Evolutionary conservation across 2,888 invertebrate species (phyloP), one percentile per base, ranked within the genome.

Genomic region (Oscheius sp.): DNA sequence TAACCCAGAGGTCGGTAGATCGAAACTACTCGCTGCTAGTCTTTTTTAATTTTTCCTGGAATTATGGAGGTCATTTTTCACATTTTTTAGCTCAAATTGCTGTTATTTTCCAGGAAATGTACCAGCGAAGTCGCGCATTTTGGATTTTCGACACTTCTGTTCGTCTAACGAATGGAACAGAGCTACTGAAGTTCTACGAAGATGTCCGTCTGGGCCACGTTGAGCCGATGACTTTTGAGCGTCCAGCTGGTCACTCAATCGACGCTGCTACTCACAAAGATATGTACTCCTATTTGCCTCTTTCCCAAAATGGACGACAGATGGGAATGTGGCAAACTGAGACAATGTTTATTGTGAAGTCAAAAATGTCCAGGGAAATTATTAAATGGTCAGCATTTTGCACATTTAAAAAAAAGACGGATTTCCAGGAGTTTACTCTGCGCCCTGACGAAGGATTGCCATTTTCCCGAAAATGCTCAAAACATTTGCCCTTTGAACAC

Each of bases 1-100:
- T 93, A 93, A 93, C 93, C 93, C 93, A 93, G 93, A 93, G 93
- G 93, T 93, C 93, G 93, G 93, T 93, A 85, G 88, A 88, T 88
- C 88, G 88, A 88, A 88, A 88, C 88, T 85, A 88, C 87, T 83
- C 81, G 79, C 75, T 81, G 81, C 79, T 80, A 78, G 45, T 63
- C 0, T 0, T n/a, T n/a, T n/a, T n/a, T n/a, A n/a, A 5, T 49
- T 49, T 49, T 49, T 49, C 7, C 13, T 13, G n/a, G n/a, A n/a
- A n/a, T n/a, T n/a, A n/a, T n/a, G n/a, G n/a, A n/a, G n/a, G n/a
- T n/a, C n/a, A n/a, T n/a, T n/a, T n/a, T n/a, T n/a, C n/a, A n/a
- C n/a, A n/a, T n/a, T n/a, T n/a, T n/a, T n/a, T n/a, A n/a, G n/a
- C n/a, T n/a, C n/a, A n/a, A n/a, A n/a, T n/a, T n/a, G n/a, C n/a